phyloP scores from a whole-genome alignment of 2,888 invertebrate genomes.

The Dolichopus griseipennis region DNA sequence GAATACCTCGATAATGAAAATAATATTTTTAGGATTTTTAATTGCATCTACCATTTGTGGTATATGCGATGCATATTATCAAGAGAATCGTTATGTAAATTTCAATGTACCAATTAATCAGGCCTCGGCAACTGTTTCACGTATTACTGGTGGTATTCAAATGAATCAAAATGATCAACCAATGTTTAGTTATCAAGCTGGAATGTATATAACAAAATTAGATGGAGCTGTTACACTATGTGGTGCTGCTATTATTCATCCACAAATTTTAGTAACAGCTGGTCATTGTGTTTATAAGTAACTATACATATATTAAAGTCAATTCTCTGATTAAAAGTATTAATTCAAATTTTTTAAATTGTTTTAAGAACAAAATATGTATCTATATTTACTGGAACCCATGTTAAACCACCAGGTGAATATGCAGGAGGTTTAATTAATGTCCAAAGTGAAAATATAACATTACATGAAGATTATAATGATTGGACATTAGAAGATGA shows the following conservation, averaged over 20 bases:
- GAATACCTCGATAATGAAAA: too few relatives aligned
- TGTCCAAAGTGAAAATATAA: not conserved
- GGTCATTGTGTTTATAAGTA: conserved; percentile 1
- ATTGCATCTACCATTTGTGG: too few relatives aligned
- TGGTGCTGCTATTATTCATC: not conserved
- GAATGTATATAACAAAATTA: not conserved
- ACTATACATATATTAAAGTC: not conserved
- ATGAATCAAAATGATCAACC: not conserved
- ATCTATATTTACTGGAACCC: not conserved
- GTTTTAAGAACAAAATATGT: not conserved
- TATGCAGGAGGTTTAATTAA: not conserved
- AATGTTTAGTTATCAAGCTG: not conserved
- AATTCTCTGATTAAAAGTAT: not conserved
- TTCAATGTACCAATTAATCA: too few relatives aligned
- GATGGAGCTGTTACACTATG: not conserved
- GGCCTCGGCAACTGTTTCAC: not conserved
- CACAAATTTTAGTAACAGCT: not conserved
- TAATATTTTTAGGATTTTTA: too few relatives aligned
- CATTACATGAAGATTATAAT: not conserved
- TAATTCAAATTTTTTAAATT: not conserved
- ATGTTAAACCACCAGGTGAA: not conserved
- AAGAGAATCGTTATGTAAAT: too few relatives aligned
- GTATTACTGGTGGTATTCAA: not conserved
- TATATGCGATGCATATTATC: too few relatives aligned
- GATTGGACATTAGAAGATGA: not conserved